Conservation (phyloP, 2,113 vertebrate species). For the Alectura lathami region DNA sequence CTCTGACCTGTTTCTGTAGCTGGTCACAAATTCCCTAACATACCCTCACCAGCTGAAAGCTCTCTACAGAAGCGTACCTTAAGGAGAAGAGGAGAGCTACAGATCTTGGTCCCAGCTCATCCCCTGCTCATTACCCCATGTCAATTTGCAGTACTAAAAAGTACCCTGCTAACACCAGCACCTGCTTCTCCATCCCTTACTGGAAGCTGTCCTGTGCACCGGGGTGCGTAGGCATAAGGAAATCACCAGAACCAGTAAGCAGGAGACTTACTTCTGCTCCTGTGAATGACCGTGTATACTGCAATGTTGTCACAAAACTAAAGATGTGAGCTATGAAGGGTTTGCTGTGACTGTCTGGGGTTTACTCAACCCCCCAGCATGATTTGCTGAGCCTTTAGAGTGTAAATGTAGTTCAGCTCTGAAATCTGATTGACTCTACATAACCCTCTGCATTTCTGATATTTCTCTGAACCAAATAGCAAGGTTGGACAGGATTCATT, state of each 20-base stretch:
- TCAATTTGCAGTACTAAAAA: background rate
- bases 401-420: background rate
- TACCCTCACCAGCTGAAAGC: background rate
- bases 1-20: background rate
- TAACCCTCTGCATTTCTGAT: background rate
- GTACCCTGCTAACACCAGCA: background rate
- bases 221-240: background rate
- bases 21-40: fast-evolving
- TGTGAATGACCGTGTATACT: background rate
- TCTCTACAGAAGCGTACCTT: background rate
- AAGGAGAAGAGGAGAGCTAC: background rate
- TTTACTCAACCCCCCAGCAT: background rate
- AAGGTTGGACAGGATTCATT: background rate
- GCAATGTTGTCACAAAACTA: background rate
- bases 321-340: background rate
- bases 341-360: background rate
- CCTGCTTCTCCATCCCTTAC: background rate
- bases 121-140: fast-evolving
- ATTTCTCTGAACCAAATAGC: background rate
- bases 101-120: fast-evolving
- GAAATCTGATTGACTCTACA: background rate
- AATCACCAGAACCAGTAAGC: background rate
- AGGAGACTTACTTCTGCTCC: background rate
- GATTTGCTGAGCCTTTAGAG: background rate
- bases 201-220: background rate